These are phyloP conservation scores for Oscheius sp. DNA, from an alignment of 2,888 invertebrate genomes.

Conservation along the genomic window DNA sequence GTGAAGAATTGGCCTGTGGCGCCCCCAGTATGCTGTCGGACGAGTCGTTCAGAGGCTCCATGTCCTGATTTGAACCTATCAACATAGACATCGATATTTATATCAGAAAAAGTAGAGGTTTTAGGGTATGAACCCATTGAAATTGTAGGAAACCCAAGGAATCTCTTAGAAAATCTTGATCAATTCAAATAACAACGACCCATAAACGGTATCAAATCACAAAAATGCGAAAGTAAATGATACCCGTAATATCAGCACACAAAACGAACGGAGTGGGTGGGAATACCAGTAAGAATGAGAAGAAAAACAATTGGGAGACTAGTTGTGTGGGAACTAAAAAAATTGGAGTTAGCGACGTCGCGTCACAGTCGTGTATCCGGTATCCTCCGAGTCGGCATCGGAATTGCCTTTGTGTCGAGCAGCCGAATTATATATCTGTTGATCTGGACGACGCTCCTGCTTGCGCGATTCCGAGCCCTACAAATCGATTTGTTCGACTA, in stretches of 20 bases:
- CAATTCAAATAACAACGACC: conserved; percentile 6
- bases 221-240: conserved; percentile 13
- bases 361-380: conserved; percentile 16
- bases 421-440: conserved; percentile 12
- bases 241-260: conserved; percentile 18
- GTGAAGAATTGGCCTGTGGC: conserved; percentile 61
- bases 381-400: conserved; percentile 22
- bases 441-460: conserved; percentile 9
- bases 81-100: background rate
- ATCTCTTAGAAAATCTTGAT: conserved; percentile 18
- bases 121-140: background rate
- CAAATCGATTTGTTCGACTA: background rate
- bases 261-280: background rate
- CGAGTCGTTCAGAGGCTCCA: conserved; percentile 35
- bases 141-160: background rate
- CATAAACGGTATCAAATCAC: background rate
- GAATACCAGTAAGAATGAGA: background rate
- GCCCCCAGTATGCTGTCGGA: conserved; percentile 20
- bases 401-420: conserved; percentile 21
- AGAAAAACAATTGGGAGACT: background rate
- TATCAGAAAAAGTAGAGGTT: background rate
- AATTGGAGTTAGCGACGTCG: conserved; percentile 9
- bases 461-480: background rate
- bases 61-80: background rate
- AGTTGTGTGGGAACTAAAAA: background rate